A percentile compares a stretch with the other conserved stretches of the same genome.
Evolutionary conservation across 1,140 invertebrate genomes (phyloP).

Genomic region (Brachionus koreanus): DNA sequence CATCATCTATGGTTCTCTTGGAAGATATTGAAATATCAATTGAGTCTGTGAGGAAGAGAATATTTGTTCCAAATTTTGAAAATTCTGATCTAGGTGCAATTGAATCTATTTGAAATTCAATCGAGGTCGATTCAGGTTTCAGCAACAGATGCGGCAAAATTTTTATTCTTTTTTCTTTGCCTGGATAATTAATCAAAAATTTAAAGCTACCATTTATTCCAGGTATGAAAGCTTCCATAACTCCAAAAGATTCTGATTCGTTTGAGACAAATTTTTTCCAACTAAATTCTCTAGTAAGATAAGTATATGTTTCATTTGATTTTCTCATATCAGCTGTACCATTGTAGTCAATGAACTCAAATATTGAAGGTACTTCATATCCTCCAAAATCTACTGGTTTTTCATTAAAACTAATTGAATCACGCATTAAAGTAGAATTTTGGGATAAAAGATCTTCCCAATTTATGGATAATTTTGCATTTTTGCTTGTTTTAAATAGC

Average conservation of each 20-base stretch:
- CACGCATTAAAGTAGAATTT: slow-evolving; percentile 1
- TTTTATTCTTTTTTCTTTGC: slow-evolving; percentile 7
- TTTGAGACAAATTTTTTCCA: slow-evolving; percentile 32
- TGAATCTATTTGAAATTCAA: slow-evolving; percentile 37
- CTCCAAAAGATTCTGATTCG: not conserved
- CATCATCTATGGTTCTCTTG: slow-evolving; percentile 35
- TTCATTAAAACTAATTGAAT: slow-evolving; percentile 31
- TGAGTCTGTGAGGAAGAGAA: not conserved
- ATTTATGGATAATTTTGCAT: slow-evolving; percentile 12
- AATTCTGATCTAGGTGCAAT: not conserved
- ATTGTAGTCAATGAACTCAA: slow-evolving; percentile 31
- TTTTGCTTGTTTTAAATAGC: not conserved
- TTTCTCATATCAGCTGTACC: slow-evolving; percentile 15
- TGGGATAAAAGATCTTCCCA: not conserved
- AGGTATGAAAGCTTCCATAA: not conserved
- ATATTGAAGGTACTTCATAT: slow-evolving; percentile 15
- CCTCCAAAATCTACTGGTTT: slow-evolving; percentile 11
- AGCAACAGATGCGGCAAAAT: slow-evolving; percentile 9
- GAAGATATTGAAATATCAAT: not conserved
- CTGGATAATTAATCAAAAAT: slow-evolving; percentile 4
- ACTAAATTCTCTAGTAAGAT: not conserved
- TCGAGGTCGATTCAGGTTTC: slow-evolving; percentile 18
- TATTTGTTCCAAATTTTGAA: slow-evolving; percentile 33
- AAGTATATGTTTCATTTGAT: slow-evolving; percentile 31
- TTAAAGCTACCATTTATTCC: not conserved